Conservation (phyloP, 2,113 vertebrate genomes). For the Ammospiza nelsoni region DNA sequence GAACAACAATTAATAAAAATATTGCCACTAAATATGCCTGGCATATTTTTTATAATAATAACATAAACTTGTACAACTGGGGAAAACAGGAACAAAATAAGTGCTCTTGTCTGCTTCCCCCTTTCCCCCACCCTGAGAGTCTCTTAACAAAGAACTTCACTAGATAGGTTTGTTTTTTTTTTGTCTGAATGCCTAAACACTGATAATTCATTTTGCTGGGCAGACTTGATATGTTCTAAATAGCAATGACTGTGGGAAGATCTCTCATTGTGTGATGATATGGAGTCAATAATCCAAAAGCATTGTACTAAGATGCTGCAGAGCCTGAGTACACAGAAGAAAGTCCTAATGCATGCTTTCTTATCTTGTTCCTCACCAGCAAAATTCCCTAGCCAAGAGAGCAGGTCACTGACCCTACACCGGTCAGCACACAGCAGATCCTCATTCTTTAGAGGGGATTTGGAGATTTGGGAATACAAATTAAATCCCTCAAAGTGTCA, state of each 20-base stretch:
- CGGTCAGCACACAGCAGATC: background rate
- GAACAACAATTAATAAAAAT: slow-evolving; percentile 71
- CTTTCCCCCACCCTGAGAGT: rapidly evolving
- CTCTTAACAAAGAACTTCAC: background rate
- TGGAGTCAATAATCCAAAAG: background rate
- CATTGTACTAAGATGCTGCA: background rate
- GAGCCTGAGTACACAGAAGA: background rate
- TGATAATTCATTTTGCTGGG: background rate
- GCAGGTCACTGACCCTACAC: rapidly evolving
- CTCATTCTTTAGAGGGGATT: background rate
- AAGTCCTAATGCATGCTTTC: background rate
- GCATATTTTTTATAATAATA: slow-evolving; percentile 51
- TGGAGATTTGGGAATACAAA: background rate
- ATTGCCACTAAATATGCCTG: slow-evolving; percentile 55
- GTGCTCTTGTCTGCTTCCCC: background rate
- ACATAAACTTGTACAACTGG: slow-evolving; percentile 17
- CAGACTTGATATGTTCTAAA: background rate
- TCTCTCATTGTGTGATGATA: background rate
- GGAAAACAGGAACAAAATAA: background rate
- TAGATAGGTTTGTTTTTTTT: background rate
- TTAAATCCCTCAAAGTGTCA: background rate
- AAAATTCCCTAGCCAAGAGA: background rate
- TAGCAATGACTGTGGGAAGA: background rate
- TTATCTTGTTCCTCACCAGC: background rate
- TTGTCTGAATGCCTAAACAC: background rate